These are phyloP conservation scores for Cyphomyrus discorhynchus DNA, from an alignment of 2,113 vertebrate genomes.

Conservation along the genomic window DNA sequence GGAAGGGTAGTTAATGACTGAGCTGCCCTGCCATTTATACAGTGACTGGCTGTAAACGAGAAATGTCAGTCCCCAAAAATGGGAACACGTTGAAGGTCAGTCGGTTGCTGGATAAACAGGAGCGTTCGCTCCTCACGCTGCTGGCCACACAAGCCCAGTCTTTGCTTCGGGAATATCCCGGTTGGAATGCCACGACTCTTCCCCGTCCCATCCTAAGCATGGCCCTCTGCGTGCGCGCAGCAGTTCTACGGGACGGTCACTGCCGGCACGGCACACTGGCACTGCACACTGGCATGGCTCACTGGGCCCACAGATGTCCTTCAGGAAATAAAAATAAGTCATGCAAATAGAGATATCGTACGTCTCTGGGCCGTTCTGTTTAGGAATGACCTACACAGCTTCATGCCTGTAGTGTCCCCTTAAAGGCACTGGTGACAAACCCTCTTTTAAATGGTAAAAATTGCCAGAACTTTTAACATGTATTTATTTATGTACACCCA, in stretches of 20 bases:
- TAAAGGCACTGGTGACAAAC: not conserved
- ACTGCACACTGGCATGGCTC: not conserved
- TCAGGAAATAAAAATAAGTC: not conserved
- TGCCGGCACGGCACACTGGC: no score
- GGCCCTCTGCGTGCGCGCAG: not conserved
- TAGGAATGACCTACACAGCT: not conserved
- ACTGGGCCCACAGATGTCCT: not conserved
- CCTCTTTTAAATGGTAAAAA: not conserved
- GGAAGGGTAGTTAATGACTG: constrained; percentile 56
- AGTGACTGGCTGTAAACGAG: constrained; percentile 47
- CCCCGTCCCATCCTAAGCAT: not conserved
- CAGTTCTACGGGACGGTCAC: not conserved
- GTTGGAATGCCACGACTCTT: not conserved
- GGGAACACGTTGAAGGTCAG: constrained; percentile 12
- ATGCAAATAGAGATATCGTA: not conserved
- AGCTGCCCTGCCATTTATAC: constrained; percentile 43
- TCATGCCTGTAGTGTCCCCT: not conserved
- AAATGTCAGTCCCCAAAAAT: constrained; percentile 25
- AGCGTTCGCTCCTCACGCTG: not conserved
- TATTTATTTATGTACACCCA: not conserved
- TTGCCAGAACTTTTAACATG: not conserved
- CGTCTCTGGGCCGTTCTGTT: not conserved
- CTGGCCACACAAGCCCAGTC: not conserved
- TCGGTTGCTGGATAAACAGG: not conserved
- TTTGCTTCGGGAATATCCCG: not conserved